Percentiles rank a stretch among this genome's conserved stretches.
These are phyloP conservation scores for Patella pellucida DNA, from an alignment of 2,888 invertebrate genomes.

Conservation along the genomic window DNA sequence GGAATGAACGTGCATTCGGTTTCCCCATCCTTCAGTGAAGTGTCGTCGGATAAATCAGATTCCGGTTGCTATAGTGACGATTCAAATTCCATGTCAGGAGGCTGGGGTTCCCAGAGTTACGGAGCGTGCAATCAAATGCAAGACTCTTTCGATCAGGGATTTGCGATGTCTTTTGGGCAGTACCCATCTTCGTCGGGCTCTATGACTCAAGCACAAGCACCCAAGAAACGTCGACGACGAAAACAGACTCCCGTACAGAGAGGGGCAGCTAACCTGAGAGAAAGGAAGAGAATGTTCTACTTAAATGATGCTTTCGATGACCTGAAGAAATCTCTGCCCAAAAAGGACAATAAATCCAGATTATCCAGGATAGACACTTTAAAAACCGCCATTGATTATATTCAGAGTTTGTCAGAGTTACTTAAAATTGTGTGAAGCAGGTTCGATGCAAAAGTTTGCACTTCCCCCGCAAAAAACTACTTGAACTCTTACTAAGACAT, in stretches of 20 bases:
- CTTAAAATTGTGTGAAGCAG: not conserved
- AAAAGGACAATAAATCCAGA: conserved; percentile 88
- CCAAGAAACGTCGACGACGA: conserved; percentile 72
- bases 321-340: conserved; percentile 85
- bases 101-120: not conserved
- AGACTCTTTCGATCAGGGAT: not conserved
- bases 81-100: not conserved
- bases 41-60: not conserved
- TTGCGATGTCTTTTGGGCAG: not conserved
- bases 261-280: conserved; percentile 92
- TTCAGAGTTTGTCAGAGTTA: conserved; percentile 64
- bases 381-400: conserved; percentile 91
- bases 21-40: not conserved
- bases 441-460: too few relatives aligned
- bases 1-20: conserved; percentile 4
- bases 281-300: conserved; percentile 92
- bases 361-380: conserved; percentile 94
- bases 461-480: too few relatives aligned
- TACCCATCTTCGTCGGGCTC: not conserved
- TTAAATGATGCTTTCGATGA: conserved; percentile 96
- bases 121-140: not conserved
- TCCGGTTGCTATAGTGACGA: conserved; percentile 8
- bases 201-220: not conserved
- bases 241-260: conserved; percentile 81
- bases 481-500: too few relatives aligned